Evolutionary conservation across 2,797 vertebrate species (phyloP).

Genomic region (Acipenser transmontanus): DNA sequence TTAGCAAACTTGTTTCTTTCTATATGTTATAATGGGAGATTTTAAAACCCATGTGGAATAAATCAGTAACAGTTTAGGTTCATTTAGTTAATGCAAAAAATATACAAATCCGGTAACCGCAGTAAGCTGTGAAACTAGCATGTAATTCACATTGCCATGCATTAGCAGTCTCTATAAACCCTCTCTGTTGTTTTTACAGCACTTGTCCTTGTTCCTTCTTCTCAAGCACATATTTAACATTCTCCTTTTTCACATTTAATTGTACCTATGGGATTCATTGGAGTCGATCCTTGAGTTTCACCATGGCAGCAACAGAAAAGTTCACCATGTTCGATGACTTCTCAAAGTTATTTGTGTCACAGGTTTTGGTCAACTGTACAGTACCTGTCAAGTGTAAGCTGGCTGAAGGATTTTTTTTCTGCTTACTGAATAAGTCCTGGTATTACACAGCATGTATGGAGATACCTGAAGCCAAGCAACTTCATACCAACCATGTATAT

Average conservation of each 20-base stretch:
- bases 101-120: slow-evolving; percentile 12
- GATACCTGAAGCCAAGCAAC: no score
- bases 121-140: slow-evolving; percentile 28
- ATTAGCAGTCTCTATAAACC: slow-evolving; percentile 48
- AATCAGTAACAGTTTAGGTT: neutral
- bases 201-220: slow-evolving; percentile 5
- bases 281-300: slow-evolving; percentile 50
- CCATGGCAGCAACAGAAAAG: slow-evolving; percentile 45
- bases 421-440: no score
- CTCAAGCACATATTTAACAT: slow-evolving; percentile 47
- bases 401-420: no score
- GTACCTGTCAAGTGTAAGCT: neutral
- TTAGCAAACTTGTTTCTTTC: no score
- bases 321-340: slow-evolving; percentile 39
- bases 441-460: no score
- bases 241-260: slow-evolving; percentile 63
- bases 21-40: no score
- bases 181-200: slow-evolving; percentile 46
- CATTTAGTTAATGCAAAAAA: neutral
- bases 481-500: no score
- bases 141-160: slow-evolving; percentile 40
- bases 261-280: slow-evolving; percentile 51
- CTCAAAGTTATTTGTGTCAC: neutral
- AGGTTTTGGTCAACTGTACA: neutral
- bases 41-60: no score